These are phyloP conservation scores for Polypedilum pembai DNA, from an alignment of 1,140 invertebrate species.

Conservation along the genomic window DNA sequence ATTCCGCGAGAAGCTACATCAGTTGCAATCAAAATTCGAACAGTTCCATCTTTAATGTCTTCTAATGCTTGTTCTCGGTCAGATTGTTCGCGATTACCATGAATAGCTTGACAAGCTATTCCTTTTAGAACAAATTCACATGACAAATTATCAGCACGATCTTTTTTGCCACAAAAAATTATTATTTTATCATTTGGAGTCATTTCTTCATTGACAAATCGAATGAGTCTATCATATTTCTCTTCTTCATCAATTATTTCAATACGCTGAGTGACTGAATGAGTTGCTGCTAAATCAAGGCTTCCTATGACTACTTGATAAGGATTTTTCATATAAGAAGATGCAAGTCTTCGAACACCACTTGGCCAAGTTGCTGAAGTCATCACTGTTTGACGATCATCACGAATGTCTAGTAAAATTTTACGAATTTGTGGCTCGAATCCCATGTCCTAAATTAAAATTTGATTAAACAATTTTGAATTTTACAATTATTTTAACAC, in stretches of 20 bases:
- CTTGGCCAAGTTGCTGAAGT: slow-evolving; percentile 83
- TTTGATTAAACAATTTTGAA: neutral
- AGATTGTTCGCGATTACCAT: slow-evolving; percentile 79
- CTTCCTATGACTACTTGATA: slow-evolving; percentile 83
- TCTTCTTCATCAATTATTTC: slow-evolving; percentile 65
- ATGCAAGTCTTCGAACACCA: slow-evolving; percentile 70
- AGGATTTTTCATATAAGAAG: slow-evolving; percentile 79
- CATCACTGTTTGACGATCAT: slow-evolving; percentile 79
- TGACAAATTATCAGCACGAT: slow-evolving; percentile 69
- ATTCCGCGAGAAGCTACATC: slow-evolving; percentile 88
- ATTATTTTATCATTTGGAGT: slow-evolving; percentile 68
- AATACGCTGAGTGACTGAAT: slow-evolving; percentile 71
- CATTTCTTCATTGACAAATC: slow-evolving; percentile 49
- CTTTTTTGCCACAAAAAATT: slow-evolving; percentile 80
- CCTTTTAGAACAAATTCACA: slow-evolving; percentile 64
- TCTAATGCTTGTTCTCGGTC: slow-evolving; percentile 79
- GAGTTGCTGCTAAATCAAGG: slow-evolving; percentile 74
- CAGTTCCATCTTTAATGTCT: slow-evolving; percentile 67
- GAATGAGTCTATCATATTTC: slow-evolving; percentile 47
- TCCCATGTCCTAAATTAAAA: slow-evolving; percentile 57
- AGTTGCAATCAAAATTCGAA: slow-evolving; percentile 83
- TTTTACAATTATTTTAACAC: neutral
- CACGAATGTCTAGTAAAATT: slow-evolving; percentile 65
- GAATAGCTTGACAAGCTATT: slow-evolving; percentile 67
- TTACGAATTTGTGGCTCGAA: slow-evolving; percentile 84